Evolutionary conservation across 2,797 vertebrate species (phyloP), one percentile per base, ranked within the genome.

Genomic region (Coregonus sp.): DNA sequence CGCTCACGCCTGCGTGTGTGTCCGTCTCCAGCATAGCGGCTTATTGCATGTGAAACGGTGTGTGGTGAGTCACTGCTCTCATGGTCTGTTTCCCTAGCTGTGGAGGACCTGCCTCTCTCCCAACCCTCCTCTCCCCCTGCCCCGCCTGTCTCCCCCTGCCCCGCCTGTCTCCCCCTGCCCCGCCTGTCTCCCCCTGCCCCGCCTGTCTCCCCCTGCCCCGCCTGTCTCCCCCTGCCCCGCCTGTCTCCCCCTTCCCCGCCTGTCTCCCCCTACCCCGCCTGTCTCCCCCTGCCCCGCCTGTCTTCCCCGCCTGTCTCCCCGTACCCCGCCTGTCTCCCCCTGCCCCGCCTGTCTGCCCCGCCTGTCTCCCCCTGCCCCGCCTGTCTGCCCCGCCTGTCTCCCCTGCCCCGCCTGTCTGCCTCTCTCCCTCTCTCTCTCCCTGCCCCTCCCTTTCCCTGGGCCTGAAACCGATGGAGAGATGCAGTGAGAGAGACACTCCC

Each of bases 391-490:
- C 31, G n/a, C n/a, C n/a, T n/a, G n/a, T 31, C 31, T 31, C 31
- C 31, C 31, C 31, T 31, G 31, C 31, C 31, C 31, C 31, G 31
- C 3, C 33, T 77, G n/a, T 70, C 51, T 77, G 12, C 16, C 20
- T 52, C 5, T 6, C 15, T 33, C 47, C 11, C 20, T 0, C 2
- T 7, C 20, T 31, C 16, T 51, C 18, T 25, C 16, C 25, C 56
- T 59, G 56, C 6, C 20, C 14, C 54, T 12, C 16, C 33, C 56
- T n/a, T 11, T 56, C 68, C 75, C 6, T 4, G 16, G 16, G n/a
- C 20, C 73, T 5, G 0, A 72, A 73, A 74, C 84, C 81, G 73
- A 83, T 87, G 81, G 37, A 40, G 72, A 78, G 69, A 80, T 37
- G 75, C 72, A 74, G 73, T 52, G 80, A 74, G 56, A 1, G 29